Base-by-base conservation (phyloP, 1,140 invertebrate genomes). In the Ericerus pela region DNA sequence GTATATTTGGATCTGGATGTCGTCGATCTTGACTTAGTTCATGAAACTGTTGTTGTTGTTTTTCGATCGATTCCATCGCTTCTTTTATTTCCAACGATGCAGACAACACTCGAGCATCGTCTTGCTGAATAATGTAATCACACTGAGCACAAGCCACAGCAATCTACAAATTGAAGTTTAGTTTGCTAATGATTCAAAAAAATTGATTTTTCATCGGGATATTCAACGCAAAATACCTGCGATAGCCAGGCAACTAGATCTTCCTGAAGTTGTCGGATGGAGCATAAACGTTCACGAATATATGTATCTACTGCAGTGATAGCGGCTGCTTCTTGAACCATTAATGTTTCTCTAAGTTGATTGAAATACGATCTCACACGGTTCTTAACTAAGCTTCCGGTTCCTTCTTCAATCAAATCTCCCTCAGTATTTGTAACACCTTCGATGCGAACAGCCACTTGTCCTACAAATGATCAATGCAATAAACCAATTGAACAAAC, bases 21-120 rank as follows among this genome's bases (percentile, higher is more conserved):
- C 78, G 67, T 60, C 77, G 76, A 47, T 78, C 76, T 2, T 73
- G 73, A 18, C 67, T 65, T 11, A 79, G 65, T 59, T 78, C 75
- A 28, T 72, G 68, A 61, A 78, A 76, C 64, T 79, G 75, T 56
- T 77, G 73, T 56, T 79, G 76, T 53, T 78, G 76, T 62, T 76
- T 74, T 61, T 79, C 74, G 52, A 79, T 65, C 0, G 74, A 73
- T 18, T 70, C 71, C 26, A 79, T 58, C 27, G 77, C 68, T 56
- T 74, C 68, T 54, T 72, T 73, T 0, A 80, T 69, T 58, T 78
- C 76, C 14, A 67, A 64, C 24, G 73, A 71, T 3, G 72, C 74
- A 29, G 70, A 64, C 8, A 79, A 51, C 14, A 80, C 65, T 54
- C 75, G 72, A 56, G 74, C 72, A 61, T 79, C 76, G 64, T 79